Percentiles rank a stretch among this genome's conserved stretches.
Evolutionary conservation across 64 coral and sea anemone genomes (phyloP).

Genomic region (Montipora cactus): DNA sequence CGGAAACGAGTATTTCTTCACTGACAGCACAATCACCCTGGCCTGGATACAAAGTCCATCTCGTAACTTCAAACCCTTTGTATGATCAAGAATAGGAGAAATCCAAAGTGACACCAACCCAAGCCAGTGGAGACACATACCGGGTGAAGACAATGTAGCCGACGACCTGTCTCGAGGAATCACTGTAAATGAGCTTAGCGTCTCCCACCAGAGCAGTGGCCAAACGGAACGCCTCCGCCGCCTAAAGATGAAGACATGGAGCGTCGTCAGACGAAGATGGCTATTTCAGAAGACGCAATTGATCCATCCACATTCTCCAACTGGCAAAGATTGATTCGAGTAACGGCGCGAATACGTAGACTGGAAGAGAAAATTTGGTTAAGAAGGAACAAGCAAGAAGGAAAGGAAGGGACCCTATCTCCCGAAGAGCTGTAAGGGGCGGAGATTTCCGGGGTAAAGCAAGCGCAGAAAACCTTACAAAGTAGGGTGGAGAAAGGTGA

Average conservation of each 20-base stretch:
- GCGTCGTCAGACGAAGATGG: background rate
- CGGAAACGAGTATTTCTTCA: constrained; percentile 54
- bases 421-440: constrained; percentile 37
- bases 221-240: background rate
- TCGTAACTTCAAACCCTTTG: constrained; percentile 51
- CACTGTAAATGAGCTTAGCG: background rate
- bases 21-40: constrained; percentile 48
- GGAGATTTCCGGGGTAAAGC: background rate
- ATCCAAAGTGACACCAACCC: constrained; percentile 62
- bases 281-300: background rate
- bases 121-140: constrained; percentile 67
- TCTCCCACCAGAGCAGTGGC: constrained; percentile 45
- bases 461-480: constrained; percentile 24
- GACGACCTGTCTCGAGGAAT: constrained; percentile 66
- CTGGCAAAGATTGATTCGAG: constrained; percentile 44
- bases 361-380: constrained; percentile 21
- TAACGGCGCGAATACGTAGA: constrained; percentile 34
- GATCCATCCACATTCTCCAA: constrained; percentile 48
- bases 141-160: constrained; percentile 33
- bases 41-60: constrained; percentile 54
- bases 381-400: background rate
- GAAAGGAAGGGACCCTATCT: constrained; percentile 41
- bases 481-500: constrained; percentile 4
- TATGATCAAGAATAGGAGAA: constrained; percentile 45
- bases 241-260: background rate